Evolutionary conservation across 2,888 invertebrate species (phyloP), one percentile per base, ranked within the genome.

Genomic region (Pristionchus fissidentatus): DNA sequence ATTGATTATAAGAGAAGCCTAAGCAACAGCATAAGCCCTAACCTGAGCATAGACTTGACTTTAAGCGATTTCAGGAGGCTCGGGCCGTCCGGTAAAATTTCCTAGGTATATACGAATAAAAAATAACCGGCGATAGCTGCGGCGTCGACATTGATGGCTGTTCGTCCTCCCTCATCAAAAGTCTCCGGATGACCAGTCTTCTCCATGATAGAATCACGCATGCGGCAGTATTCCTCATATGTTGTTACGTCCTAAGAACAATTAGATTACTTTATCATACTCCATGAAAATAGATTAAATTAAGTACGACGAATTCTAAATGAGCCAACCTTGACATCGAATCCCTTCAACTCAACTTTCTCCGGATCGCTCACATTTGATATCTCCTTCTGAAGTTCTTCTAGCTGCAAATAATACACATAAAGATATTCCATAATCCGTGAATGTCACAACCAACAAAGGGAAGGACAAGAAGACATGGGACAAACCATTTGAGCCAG

Each of bases 281-380:
- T 8, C 15, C 0, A n/a, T n/a, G n/a, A 29, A 49, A 26, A 22
- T 32, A 19, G 26, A 32, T 19, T 13, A 8, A 29, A 77, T 26
- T n/a, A 75, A 75, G 19, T 38, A 57, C 10, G 52, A 35, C 15
- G 22, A 52, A n/a, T 32, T 26, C 7, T n/a, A 55, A 22, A 49
- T 4, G 10, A 52, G n/a, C n/a, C 77, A 7, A 78, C 80, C 29
- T 60, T 80, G 10, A 60, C 22, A 80, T 80, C 38, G 80, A 80
- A 57, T 80, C 80, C 80, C 43, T 80, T 80, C 80, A 80, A 26
- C 43, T 80, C 80, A 35, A 60, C 60, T 19, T 60, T 43, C 26
- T 60, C 80, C 15, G 35, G 19, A 13, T 43, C 60, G n/a, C 22
- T 26, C 29, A 43, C 57, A 22, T 60, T 38, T n/a, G 57, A 22